Percentiles rank a stretch among this genome's conserved stretches.
Evolutionary conservation across 2,888 invertebrate species (phyloP).

Genomic region (Nephrotoma appendiculata): DNA sequence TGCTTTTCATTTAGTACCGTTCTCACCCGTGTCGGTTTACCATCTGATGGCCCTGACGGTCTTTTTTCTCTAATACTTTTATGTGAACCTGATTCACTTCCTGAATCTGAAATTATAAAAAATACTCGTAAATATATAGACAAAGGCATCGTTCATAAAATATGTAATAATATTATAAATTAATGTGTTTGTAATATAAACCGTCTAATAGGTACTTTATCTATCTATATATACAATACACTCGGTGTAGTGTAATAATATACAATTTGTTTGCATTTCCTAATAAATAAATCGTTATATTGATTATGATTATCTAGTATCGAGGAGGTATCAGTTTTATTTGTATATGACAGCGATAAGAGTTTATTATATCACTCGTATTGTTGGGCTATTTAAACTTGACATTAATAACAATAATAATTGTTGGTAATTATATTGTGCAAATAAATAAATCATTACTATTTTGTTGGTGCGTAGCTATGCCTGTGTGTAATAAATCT

Average conservation of each 20-base stretch:
- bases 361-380: not conserved
- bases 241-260: too few species aligned
- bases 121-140: not conserved
- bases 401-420: not conserved
- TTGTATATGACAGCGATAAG: not conserved
- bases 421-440: not conserved
- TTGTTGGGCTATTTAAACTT: not conserved
- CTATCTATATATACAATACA: not conserved
- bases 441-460: not conserved
- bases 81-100: constrained; percentile 79
- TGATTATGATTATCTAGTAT: not conserved
- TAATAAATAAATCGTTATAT: not conserved
- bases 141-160: not conserved
- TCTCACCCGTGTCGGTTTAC: constrained; percentile 95
- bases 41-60: constrained; percentile 45
- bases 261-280: too few species aligned
- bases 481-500: not conserved
- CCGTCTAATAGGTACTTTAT: not conserved
- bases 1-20: constrained; percentile 99
- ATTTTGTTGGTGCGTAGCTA: not conserved
- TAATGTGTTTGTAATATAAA: not conserved
- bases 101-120: constrained; percentile 53
- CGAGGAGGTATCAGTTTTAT: not conserved
- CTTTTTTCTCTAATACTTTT: constrained; percentile 51
- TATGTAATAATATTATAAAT: too few species aligned